A percentile compares a stretch with the other conserved stretches of the same genome.
Conservation (phyloP, 2,113 vertebrate species). For the Montifringilla adamsi region DNA sequence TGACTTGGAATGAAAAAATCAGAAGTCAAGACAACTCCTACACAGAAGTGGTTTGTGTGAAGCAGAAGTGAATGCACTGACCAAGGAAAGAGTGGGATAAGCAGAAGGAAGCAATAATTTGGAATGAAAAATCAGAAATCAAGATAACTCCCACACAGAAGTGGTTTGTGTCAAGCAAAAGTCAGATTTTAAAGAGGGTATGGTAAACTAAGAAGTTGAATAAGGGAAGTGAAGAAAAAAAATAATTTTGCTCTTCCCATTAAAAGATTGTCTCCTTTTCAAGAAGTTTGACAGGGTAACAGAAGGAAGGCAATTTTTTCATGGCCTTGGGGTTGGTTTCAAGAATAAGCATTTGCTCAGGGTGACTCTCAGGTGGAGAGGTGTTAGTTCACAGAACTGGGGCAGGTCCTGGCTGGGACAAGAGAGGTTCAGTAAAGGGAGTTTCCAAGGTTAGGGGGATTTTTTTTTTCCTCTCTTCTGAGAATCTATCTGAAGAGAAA, state of each 20-base stretch:
- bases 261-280: neutral
- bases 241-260: neutral
- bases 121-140: neutral
- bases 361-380: neutral
- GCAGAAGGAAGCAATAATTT: neutral
- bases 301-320: neutral
- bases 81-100: neutral
- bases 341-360: neutral
- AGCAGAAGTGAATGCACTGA: neutral
- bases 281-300: neutral
- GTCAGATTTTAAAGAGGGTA: neutral
- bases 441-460: conserved; percentile 2
- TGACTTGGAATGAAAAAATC: neutral
- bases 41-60: neutral
- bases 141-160: neutral
- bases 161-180: neutral
- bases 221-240: neutral
- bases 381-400: neutral
- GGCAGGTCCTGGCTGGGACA: neutral
- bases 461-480: neutral
- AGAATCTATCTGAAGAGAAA: neutral
- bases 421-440: neutral
- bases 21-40: neutral
- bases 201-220: neutral
- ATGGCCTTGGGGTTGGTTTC: neutral